Evolutionary conservation across 92 coral and sea anemone genomes (phyloP).

Genomic region (Blastomussa wellsi): DNA sequence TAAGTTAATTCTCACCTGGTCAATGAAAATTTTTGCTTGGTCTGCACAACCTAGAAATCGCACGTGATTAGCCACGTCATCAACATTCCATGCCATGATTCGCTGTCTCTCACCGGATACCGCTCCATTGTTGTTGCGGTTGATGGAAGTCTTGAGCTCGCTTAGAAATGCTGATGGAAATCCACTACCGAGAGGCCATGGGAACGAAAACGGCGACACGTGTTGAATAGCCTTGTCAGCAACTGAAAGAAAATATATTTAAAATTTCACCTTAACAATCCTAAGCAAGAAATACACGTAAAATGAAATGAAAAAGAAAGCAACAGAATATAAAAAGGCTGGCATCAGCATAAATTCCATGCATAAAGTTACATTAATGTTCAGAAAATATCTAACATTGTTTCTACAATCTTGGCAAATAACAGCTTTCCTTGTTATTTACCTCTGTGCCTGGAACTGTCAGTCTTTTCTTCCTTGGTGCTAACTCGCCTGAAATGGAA

Average conservation of each 20-base stretch:
- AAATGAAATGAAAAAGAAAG: too few species aligned
- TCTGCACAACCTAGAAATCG: slow-evolving; percentile 81
- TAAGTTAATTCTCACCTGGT: slow-evolving; percentile 64
- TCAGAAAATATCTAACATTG: not conserved
- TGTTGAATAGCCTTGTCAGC: slow-evolving; percentile 74
- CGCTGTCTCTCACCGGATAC: slow-evolving; percentile 70
- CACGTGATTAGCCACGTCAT: slow-evolving; percentile 90
- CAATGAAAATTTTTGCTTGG: slow-evolving; percentile 88
- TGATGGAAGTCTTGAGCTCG: slow-evolving; percentile 42
- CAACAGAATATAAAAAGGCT: too few species aligned
- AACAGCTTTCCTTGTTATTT: not conserved
- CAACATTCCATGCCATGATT: slow-evolving; percentile 85
- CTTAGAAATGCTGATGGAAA: slow-evolving; percentile 43
- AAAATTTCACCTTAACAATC: not conserved
- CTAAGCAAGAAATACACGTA: not conserved
- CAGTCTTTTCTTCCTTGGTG: slow-evolving; percentile 54
- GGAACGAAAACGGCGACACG: slow-evolving; percentile 62
- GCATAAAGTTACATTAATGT: not conserved
- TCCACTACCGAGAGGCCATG: slow-evolving; percentile 64
- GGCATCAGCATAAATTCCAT: too few species aligned
- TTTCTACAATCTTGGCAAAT: not conserved
- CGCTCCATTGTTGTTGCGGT: slow-evolving; percentile 23
- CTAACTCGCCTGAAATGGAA: slow-evolving; percentile 50
- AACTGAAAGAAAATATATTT: slow-evolving; percentile 10
- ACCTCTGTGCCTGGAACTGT: slow-evolving; percentile 16